Conservation (phyloP, 2,797 vertebrate genomes). For the Tinamus major region DNA sequence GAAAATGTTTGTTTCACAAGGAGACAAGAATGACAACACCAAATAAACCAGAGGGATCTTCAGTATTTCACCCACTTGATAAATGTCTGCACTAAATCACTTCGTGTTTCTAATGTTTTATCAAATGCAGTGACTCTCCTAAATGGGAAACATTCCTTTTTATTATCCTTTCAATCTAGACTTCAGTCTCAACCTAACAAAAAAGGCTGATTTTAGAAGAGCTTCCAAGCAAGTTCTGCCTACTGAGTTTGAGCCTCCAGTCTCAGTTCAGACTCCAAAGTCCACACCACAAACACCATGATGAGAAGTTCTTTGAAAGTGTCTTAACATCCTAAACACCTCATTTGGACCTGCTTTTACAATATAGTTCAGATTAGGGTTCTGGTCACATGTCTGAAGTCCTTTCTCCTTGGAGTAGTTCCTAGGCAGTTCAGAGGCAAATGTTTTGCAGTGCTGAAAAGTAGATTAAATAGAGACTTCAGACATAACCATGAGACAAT, state of each 20-base stretch:
- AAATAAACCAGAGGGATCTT: slow-evolving; percentile 66
- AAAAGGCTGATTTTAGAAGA: not conserved
- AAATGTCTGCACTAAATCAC: slow-evolving; percentile 20
- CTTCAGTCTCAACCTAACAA: not conserved
- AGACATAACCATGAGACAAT: not conserved
- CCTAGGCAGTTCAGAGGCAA: not conserved
- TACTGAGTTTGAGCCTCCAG: not conserved
- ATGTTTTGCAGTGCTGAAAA: not conserved
- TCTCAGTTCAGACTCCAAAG: not conserved
- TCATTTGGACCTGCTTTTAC: not conserved
- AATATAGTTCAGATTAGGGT: not conserved
- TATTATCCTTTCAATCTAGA: not conserved
- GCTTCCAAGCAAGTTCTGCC: not conserved
- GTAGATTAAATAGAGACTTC: not conserved
- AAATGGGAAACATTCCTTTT: not conserved
- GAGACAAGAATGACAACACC: slow-evolving; percentile 63
- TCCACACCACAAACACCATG: not conserved
- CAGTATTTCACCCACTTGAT: slow-evolving; percentile 54
- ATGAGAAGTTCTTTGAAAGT: not conserved
- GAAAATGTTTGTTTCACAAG: slow-evolving; percentile 65
- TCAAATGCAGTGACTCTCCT: not conserved
- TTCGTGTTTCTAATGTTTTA: slow-evolving; percentile 22
- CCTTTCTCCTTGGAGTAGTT: not conserved
- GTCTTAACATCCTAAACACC: not conserved
- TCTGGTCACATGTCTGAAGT: not conserved